Evolutionary conservation across 2,797 vertebrate genomes (phyloP).

Genomic region (Heteromormyrus szaboi): DNA sequence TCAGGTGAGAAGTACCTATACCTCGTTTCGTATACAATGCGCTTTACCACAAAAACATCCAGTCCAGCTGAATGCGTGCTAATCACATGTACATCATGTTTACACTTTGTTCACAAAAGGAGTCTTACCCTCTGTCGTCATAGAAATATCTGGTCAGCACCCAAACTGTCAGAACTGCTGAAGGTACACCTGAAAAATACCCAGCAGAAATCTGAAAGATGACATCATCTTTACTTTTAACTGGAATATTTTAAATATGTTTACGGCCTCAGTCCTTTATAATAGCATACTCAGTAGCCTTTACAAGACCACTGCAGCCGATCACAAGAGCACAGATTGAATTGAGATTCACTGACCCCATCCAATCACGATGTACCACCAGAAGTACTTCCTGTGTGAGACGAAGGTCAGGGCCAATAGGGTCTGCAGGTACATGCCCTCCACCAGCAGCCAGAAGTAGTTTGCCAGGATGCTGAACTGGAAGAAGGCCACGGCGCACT

Average conservation of each 20-base stretch:
- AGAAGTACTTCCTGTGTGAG: constrained; percentile 79
- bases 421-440: constrained; percentile 82
- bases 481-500: constrained; percentile 74
- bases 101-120: background rate
- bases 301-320: background rate
- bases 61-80: background rate
- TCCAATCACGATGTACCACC: constrained; percentile 78
- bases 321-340: background rate
- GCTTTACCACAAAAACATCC: background rate
- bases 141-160: constrained; percentile 68
- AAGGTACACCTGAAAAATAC: constrained; percentile 64
- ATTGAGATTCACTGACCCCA: constrained; percentile 69
- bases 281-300: background rate
- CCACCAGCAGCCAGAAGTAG: constrained; percentile 85
- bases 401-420: constrained; percentile 77
- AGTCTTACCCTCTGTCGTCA: constrained; percentile 66
- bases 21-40: background rate
- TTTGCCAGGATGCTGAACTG: constrained; percentile 82
- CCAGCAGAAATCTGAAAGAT: background rate
- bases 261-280: background rate
- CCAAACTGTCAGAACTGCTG: constrained; percentile 67
- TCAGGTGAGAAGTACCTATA: background rate
- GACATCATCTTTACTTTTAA: background rate
- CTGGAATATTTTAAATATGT: background rate
- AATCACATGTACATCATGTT: background rate